phyloP scores from a whole-genome alignment of 2,113 vertebrate species.

The Thamnaconus septentrionalis region DNA sequence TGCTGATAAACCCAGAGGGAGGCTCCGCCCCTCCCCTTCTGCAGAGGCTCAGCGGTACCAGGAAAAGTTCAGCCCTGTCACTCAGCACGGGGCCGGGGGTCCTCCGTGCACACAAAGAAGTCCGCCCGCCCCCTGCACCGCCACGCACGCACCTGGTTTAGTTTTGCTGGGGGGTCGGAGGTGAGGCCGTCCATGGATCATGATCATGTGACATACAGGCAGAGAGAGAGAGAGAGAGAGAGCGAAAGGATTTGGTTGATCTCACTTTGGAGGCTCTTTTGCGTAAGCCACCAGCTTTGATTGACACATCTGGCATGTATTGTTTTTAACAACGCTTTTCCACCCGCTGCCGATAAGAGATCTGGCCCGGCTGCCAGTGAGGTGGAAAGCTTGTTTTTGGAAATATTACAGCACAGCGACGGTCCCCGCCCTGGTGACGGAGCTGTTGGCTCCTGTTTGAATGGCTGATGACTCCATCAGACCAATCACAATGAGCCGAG shows the following conservation, averaged over 20 bases:
- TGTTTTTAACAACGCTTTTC: slow-evolving; percentile 24
- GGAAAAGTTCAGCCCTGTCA: slow-evolving; percentile 57
- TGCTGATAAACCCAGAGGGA: slow-evolving; percentile 8
- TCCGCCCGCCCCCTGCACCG: slow-evolving; percentile 2
- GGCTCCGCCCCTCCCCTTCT: slow-evolving; percentile 11
- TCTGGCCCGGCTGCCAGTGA: slow-evolving; percentile 6
- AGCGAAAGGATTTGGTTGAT: slow-evolving; percentile 23
- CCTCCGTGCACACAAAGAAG: slow-evolving; percentile 51
- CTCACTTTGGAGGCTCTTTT: slow-evolving; percentile 16
- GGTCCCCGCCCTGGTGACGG: too few species aligned
- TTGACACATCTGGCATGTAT: slow-evolving; percentile 35
- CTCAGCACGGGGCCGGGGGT: slow-evolving; percentile 49
- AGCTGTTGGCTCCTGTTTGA: too few species aligned
- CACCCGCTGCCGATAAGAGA: slow-evolving; percentile 45
- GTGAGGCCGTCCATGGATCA: slow-evolving; percentile 44
- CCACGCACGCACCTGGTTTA: slow-evolving; percentile 59
- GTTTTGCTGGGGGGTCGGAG: slow-evolving; percentile 52
- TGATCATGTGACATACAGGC: slow-evolving; percentile 61
- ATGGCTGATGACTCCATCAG: too few species aligned
- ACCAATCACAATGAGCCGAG: too few species aligned
- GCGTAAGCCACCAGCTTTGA: slow-evolving; percentile 21
- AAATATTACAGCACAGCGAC: slow-evolving; percentile 5
- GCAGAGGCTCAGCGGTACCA: slow-evolving; percentile 33
- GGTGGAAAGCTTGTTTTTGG: slow-evolving; percentile 1
- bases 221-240: slow-evolving; percentile 16